Evolutionary conservation across 2,888 invertebrate genomes (phyloP), one percentile per base, ranked within the genome.

Genomic region (Anthophora plumipes): DNA sequence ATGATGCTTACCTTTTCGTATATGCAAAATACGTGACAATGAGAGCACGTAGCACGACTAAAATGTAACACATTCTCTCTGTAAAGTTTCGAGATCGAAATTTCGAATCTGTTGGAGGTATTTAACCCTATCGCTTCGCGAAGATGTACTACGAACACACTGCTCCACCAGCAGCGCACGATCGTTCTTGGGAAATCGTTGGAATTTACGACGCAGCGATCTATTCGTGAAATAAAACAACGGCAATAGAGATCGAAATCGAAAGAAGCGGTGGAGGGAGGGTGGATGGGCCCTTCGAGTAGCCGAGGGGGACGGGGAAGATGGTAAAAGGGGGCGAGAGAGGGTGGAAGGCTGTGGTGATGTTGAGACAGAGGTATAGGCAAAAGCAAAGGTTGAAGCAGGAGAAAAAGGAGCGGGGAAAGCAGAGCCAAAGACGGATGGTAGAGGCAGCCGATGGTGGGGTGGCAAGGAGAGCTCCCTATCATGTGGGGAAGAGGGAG

Each of bases 401-500:
- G 41, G 61, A 50, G 43, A 8, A 25, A 59, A 61, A 31, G 31
- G 31, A 78, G 80, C 61, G 67, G 59, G 67, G 75, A 70, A 75
- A 48, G 78, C 66, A 50, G 80, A 86, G 81, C 87, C 81, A 82
- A 88, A 83, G 80, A 83, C 82, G 84, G 66, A 77, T 77, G 75
- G 68, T 67, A 67, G 80, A 46, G 78, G 70, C 63, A 59, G 77
- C 70, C 2, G 60, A 68, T 48, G 78, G 80, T 61, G 80, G 83
- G 76, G 85, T 57, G 75, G 71, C 71, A 64, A 69, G 71, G 68
- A 80, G 67, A 67, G 77, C 60, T 60, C 78, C 74, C 83, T 82
- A 83, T 82, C 82, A 69, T 60, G 77, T 61, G 82, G 78, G 67
- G 66, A 46, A 73, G 76, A 74, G 72, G 81, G 85, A 86, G 89